phyloP scores from a whole-genome alignment of 2,888 invertebrate genomes.

The Orthosia gothica region DNA sequence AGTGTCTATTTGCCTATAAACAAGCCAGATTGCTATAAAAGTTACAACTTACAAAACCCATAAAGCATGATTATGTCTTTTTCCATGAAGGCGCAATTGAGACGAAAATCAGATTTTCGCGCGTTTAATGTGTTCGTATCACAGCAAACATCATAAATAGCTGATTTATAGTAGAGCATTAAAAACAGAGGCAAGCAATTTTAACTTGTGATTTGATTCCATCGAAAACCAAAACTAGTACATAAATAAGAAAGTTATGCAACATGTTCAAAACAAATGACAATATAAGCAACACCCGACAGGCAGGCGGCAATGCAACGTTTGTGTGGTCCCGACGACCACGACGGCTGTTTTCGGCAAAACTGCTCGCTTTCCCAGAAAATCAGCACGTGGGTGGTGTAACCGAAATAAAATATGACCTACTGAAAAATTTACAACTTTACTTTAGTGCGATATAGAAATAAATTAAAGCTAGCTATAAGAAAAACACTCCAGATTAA shows the following conservation, averaged over 20 bases:
- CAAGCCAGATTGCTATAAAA: constrained; percentile 59
- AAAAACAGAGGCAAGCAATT: neutral
- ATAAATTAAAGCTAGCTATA: neutral
- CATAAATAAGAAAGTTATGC: constrained; percentile 14
- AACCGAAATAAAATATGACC: constrained; percentile 43
- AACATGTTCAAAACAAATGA: constrained; percentile 53
- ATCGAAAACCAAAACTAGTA: neutral
- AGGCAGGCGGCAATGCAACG: constrained; percentile 65
- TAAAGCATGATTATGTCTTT: constrained; percentile 45
- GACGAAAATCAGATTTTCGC: constrained; percentile 1
- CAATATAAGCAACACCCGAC: constrained; percentile 67
- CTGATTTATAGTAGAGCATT: neutral
- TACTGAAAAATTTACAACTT: constrained; percentile 51
- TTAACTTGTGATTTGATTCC: neutral
- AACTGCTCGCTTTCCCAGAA: constrained; percentile 58
- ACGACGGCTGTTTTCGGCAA: constrained; percentile 57
- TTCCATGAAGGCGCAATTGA: constrained; percentile 33
- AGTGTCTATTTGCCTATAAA: constrained; percentile 69
- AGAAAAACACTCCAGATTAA: too few species aligned
- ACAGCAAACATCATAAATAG: neutral
- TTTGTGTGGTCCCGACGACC: constrained; percentile 74
- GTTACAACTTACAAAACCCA: constrained; percentile 47
- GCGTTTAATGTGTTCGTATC: neutral
- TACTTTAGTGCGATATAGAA: constrained; percentile 11
- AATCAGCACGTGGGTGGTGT: constrained; percentile 55